Evolutionary conservation across 1,140 invertebrate species (phyloP), one percentile per base, ranked within the genome.

Genomic region (Saccostrea glomerata): DNA sequence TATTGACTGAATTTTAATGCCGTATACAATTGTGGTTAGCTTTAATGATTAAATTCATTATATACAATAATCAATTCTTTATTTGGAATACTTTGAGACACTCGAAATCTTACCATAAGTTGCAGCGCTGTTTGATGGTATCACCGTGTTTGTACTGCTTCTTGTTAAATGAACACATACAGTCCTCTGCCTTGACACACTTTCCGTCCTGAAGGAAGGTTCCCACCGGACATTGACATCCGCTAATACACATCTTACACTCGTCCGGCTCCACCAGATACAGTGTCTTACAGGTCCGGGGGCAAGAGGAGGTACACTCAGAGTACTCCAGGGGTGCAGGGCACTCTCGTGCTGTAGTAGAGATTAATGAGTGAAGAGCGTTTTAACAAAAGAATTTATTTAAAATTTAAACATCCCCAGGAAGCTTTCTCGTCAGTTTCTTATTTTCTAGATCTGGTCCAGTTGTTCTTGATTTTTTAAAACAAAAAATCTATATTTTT

Each of bases 301-400:
- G 88, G 83, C 90, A 90, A 40, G 88, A 70, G 23, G 85, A 87
- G 2, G 87, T 87, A 58, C 86, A 89, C 83, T 90, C 90, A 23
- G 70, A 84, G 17, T 90, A 90, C n/a, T 84, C 83, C 40, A 87
- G 47, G 20, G 86, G 86, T 55, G 25, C 11, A n/a, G 88, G 87
- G 63, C 90, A 90, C 2, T 83, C 25, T 15, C 85, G 84, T 30
- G 88, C 90, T 90, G 83, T 84, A 12, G 23, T 66, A 7, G 9
- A 25, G 15, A 5, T 17, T 47, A 47, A 9, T 47, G 40, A 6
- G n/a, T n/a, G n/a, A n/a, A n/a, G n/a, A n/a, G n/a, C n/a, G n/a
- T n/a, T n/a, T n/a, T n/a, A n/a, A n/a, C n/a, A n/a, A n/a, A n/a
- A n/a, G n/a, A n/a, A n/a, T n/a, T n/a, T n/a, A n/a, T n/a, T n/a